phyloP scores from a whole-genome alignment of 2,113 vertebrate species.

The Entelurus aequoreus region DNA sequence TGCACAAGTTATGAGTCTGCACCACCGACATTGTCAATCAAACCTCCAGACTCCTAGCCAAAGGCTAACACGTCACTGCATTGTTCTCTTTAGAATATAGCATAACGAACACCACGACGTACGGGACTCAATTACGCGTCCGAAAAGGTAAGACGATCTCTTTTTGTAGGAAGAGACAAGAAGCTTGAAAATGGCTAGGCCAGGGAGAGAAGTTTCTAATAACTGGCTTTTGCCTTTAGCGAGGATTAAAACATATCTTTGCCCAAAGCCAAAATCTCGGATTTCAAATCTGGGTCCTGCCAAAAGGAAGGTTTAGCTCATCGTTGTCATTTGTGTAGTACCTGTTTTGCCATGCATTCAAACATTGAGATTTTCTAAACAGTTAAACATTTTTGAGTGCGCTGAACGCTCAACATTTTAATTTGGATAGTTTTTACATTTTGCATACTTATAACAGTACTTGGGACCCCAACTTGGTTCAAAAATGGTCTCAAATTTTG shows the following conservation, averaged over 20 bases:
- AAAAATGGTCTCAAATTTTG: no score
- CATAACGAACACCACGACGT: constrained; percentile 53
- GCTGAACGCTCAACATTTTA: no score
- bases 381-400: neutral
- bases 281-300: constrained; percentile 66
- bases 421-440: no score
- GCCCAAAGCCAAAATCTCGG: constrained; percentile 59
- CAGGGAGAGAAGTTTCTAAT: constrained; percentile 71
- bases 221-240: constrained; percentile 64
- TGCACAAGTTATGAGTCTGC: constrained; percentile 48
- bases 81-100: constrained; percentile 57
- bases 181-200: constrained; percentile 39
- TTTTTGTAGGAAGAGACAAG: constrained; percentile 52
- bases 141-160: constrained; percentile 56
- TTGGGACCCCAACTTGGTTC: no score
- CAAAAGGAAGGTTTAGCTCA: constrained; percentile 50
- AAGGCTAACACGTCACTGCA: constrained; percentile 52
- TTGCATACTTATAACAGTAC: no score
- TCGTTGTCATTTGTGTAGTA: constrained; percentile 51
- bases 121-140: constrained; percentile 56
- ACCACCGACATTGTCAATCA: constrained; percentile 67
- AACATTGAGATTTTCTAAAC: neutral
- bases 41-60: constrained; percentile 52
- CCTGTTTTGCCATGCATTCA: constrained; percentile 42
- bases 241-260: constrained; percentile 64